Base-by-base conservation (phyloP, 2,888 invertebrate genomes). In the Leptinotarsa rubiginosa region DNA sequence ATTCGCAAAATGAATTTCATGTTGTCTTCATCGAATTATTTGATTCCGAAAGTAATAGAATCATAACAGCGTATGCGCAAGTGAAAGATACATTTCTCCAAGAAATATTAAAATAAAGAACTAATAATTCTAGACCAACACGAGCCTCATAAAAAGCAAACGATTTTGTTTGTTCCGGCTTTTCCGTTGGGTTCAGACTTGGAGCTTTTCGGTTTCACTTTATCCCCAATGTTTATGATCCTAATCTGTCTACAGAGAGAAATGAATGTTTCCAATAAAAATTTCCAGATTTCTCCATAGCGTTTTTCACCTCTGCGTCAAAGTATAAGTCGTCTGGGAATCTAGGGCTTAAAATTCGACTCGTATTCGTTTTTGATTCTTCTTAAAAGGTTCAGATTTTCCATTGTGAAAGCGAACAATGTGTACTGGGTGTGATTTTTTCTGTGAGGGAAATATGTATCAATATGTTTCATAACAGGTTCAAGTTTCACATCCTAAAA, bases 141-240 rank as follows among this genome's bases (percentile, higher is more conserved):
- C 41, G 65, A 25, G n/a, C 65, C 65, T 31, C 65, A 47, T 65
- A 65, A 65, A 65, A 41, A 65, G 47, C 47, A 54, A 68, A 47
- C 54, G 68, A 54, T 18, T 50, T 31, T 68, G 50, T 52, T 68
- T 50, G 54, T 68, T 68, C 54, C 68, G 68, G 22, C 50, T 68
- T 68, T 22, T 68, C 68, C 49, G 5, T 25, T 22, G 54, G 49
- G 16, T 68, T 52, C n/a, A 68, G 22, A 22, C 50, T 68, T 52
- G 52, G 25, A 49, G 41, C 41, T 50, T 67, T 67, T 67, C 49
- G 50, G 49, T 50, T 56, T 56, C 56, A 56, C 20, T 20, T 56
- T 18, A 18, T 56, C 56, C 20, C 56, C 56, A 56, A 56, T 56
- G 56, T 56, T 56, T 56, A 56, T 56, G 56, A 56, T 56, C 20